Conservation (phyloP, 2,113 vertebrate genomes). For the Oncorhynchus mykiss region DNA sequence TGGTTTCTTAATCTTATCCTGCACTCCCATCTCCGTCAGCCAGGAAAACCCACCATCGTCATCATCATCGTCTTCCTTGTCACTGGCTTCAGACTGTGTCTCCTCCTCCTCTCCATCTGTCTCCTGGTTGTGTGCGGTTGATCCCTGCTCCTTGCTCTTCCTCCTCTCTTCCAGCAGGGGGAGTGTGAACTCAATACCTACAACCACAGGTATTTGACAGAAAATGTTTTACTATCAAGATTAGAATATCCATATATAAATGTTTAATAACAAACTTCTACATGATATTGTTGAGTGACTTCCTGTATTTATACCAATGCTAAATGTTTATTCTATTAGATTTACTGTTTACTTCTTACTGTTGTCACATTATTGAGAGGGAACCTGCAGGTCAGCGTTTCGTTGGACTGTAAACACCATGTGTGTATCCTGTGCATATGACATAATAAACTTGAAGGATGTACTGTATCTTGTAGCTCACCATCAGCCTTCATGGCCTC, state of each 20-base stretch:
- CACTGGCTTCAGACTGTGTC: constrained; percentile 31
- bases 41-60: constrained; percentile 83
- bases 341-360: too few relatives aligned
- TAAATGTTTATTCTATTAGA: too few relatives aligned
- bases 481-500: constrained; percentile 91
- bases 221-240: too few relatives aligned
- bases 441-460: too few relatives aligned
- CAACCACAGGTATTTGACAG: neutral
- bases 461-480: constrained; percentile 43
- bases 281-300: too few relatives aligned
- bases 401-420: too few relatives aligned
- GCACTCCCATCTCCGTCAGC: constrained; percentile 93
- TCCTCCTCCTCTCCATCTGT: neutral
- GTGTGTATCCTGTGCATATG: too few relatives aligned
- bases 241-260: too few relatives aligned
- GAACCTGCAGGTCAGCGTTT: too few relatives aligned
- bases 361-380: too few relatives aligned
- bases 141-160: constrained; percentile 58
- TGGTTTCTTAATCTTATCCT: constrained; percentile 90
- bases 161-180: constrained; percentile 80
- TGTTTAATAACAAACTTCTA: too few relatives aligned
- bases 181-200: constrained; percentile 89
- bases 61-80: constrained; percentile 68
- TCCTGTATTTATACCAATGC: too few relatives aligned
- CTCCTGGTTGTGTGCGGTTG: constrained; percentile 2